Evolutionary conservation across 2,113 vertebrate genomes (phyloP).

Genomic region (Dromaius novaehollandiae): DNA sequence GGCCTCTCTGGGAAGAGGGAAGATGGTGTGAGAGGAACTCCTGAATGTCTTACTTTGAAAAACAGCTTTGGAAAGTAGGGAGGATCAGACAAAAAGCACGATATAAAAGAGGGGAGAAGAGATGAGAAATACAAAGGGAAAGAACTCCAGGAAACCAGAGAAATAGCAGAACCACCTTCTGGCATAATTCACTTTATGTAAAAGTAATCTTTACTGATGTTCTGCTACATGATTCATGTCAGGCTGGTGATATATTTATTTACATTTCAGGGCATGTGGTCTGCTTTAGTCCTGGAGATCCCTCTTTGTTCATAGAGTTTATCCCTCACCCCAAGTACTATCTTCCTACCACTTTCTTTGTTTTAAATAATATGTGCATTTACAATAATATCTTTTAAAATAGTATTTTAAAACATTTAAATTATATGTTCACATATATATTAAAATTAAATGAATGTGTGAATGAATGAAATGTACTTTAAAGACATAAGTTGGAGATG

Average conservation of each 20-base stretch:
- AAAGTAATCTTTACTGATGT: background rate
- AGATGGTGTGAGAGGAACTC: background rate
- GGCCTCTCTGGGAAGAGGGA: background rate
- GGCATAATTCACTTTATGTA: background rate
- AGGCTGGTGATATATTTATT: background rate
- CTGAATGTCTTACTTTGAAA: background rate
- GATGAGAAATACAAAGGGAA: background rate
- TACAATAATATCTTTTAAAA: background rate
- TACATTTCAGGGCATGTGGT: background rate
- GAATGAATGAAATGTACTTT: background rate
- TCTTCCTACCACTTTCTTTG: background rate
- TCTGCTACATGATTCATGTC: background rate
- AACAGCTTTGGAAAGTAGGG: background rate
- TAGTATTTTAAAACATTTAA: background rate
- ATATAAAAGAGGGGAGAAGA: background rate
- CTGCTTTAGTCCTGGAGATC: background rate
- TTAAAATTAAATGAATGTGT: background rate
- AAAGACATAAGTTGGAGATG: background rate
- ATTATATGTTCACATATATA: background rate
- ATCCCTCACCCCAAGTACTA: background rate
- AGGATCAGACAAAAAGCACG: background rate
- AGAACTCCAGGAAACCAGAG: background rate
- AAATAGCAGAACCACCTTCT: background rate
- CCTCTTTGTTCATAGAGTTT: background rate
- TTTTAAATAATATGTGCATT: background rate